Base-by-base conservation (phyloP, 2,888 invertebrate species). In the Bruchidius siliquastri region DNA sequence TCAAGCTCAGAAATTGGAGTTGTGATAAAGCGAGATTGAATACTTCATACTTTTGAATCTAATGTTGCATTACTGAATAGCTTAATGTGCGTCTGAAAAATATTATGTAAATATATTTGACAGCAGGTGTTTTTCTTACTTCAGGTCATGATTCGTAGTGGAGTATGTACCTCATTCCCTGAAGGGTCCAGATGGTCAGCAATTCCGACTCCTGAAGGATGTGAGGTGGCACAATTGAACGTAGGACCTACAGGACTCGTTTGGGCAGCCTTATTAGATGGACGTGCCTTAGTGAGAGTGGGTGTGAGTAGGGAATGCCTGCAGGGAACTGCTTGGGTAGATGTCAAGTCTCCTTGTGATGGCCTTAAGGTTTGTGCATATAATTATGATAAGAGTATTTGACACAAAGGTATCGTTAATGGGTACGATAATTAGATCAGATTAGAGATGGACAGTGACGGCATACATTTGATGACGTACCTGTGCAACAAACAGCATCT, bases 101-200 rank as follows among this genome's bases (percentile, higher is more conserved):
- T 49, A 49, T 49, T 13, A 1, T 49, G 49, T 8, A 26, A 49
- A 18, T 21, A 8, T 68, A 4, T 68, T 2, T 20, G 26, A 26
- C 8, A 8, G 26, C 8, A 4, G 26, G 26, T 26, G 3, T 2
- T 26, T 20, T 69, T 30, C 1, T 69, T 20, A 1, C 67, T 72
- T 21, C 77, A 92, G 92, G 90, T 96, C 26, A 95, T 96, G 93
- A 95, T 93, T 82, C 91, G 97, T 80, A 90, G 92, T 74, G 94
- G 94, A 20, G 96, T 96, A 0, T 92, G 91, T 77, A 91, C 91
- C 71, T 91, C 90, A 67, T 93, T 94, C 21, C 97, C 97, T 0
- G 97, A 97, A 88, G 97, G 97, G 0, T 89, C 91, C 72, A 90
- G 93, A 71, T 97, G 97, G 97, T 91, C 91, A 21, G 91, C 92